Evolutionary conservation across 1,140 invertebrate species (phyloP).

Genomic region (Pantala flavescens): DNA sequence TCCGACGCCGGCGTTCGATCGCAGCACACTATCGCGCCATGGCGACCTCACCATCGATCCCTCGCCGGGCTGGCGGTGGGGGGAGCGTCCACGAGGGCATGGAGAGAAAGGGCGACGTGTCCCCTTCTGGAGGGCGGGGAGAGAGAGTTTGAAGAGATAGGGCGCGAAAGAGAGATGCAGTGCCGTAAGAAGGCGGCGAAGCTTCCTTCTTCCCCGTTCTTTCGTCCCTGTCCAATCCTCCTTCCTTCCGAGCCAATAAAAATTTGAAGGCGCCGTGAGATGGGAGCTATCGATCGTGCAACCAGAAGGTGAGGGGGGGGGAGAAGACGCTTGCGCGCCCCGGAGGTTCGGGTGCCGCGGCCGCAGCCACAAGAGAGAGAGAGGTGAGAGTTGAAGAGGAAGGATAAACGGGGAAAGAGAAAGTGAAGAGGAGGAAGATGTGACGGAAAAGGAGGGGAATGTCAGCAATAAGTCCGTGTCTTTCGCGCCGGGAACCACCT

Average conservation of each 20-base stretch:
- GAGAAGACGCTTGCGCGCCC: constrained; percentile 1
- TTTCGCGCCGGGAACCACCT: too few relatives aligned
- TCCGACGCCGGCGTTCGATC: background rate
- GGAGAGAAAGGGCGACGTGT: too few relatives aligned
- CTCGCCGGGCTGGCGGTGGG: background rate
- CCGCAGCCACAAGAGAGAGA: constrained; percentile 4
- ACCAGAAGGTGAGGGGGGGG: background rate
- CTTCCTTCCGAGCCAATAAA: constrained; percentile 8
- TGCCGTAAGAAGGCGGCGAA: background rate
- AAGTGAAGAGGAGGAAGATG: background rate
- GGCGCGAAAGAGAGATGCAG: too few relatives aligned
- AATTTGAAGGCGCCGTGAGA: background rate
- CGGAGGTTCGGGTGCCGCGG: background rate
- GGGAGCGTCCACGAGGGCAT: too few relatives aligned
- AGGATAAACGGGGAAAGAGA: background rate
- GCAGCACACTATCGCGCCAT: background rate
- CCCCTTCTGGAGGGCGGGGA: too few relatives aligned
- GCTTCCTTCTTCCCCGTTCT: background rate
- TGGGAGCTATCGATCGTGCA: background rate
- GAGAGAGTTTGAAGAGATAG: too few relatives aligned
- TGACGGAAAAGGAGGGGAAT: background rate
- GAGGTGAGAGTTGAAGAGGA: background rate
- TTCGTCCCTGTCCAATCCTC: background rate
- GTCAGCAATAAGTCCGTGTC: too few relatives aligned
- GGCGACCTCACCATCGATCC: background rate